Conservation (phyloP, 2,797 vertebrate genomes). For the Anniella stebbinsi region DNA sequence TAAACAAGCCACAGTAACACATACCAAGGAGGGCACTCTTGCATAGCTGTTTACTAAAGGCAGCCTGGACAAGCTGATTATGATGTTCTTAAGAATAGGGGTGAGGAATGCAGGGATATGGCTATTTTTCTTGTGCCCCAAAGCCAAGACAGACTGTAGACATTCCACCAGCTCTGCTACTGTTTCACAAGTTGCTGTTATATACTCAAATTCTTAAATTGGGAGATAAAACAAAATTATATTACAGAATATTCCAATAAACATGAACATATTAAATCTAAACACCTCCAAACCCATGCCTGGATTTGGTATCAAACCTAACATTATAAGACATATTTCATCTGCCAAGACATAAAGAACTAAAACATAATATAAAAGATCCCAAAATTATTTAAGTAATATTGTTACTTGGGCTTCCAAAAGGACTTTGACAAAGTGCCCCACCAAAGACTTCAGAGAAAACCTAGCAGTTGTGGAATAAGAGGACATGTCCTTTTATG, state of each 20-base stretch:
- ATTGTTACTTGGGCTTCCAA: neutral
- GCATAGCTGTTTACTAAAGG: slow-evolving; percentile 97
- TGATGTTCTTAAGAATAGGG: slow-evolving; percentile 89
- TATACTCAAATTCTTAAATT: slow-evolving; percentile 63
- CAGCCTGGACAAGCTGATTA: slow-evolving; percentile 93
- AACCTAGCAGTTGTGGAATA: too few relatives aligned
- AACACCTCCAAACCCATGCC: neutral
- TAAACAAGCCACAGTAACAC: slow-evolving; percentile 56
- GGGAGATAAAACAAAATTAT: slow-evolving; percentile 14
- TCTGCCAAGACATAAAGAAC: neutral
- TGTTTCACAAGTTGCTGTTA: slow-evolving; percentile 87
- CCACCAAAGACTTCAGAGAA: too few relatives aligned
- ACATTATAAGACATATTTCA: neutral
- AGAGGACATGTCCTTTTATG: too few relatives aligned
- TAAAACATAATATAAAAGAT: neutral
- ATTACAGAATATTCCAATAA: neutral
- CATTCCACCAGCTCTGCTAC: slow-evolving; percentile 94
- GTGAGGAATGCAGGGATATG: slow-evolving; percentile 91
- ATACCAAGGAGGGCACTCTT: slow-evolving; percentile 93
- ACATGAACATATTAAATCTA: neutral
- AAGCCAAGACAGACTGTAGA: slow-evolving; percentile 86
- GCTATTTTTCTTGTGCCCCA: slow-evolving; percentile 88
- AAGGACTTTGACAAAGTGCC: too few relatives aligned
- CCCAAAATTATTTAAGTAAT: neutral
- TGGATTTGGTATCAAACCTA: neutral